Conservation (phyloP, 2,888 invertebrate species). For the Tipula vernalis region DNA sequence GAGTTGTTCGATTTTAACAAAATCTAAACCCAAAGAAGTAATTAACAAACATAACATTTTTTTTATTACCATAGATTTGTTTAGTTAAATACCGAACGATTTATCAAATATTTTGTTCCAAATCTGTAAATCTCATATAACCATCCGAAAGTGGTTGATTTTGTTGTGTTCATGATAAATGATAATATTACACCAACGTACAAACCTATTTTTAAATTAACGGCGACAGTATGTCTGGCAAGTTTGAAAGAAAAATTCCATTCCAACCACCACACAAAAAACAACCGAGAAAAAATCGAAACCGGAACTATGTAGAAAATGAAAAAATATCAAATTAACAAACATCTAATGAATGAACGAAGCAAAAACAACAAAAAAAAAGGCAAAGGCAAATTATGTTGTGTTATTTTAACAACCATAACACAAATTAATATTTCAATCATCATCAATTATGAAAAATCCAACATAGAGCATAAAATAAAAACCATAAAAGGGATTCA, state of each 20-base stretch:
- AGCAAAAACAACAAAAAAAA: background rate
- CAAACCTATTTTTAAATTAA: background rate
- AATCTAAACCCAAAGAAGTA: too few species aligned
- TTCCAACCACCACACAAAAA: background rate
- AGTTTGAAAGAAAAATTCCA: background rate
- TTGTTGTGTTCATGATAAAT: background rate
- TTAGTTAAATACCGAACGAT: background rate
- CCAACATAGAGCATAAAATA: background rate
- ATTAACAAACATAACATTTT: too few species aligned
- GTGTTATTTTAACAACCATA: background rate
- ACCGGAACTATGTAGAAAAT: background rate
- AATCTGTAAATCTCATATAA: background rate
- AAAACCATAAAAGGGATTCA: background rate
- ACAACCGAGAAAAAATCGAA: background rate
- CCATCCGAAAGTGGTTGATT: background rate
- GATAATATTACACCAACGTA: background rate
- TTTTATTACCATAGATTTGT: too few species aligned
- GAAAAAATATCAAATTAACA: background rate
- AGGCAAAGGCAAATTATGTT: background rate
- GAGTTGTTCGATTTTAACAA: too few species aligned
- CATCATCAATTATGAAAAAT: slow-evolving; percentile 6
- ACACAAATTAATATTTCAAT: slow-evolving; percentile 1
- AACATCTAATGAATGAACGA: background rate
- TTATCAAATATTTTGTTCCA: background rate
- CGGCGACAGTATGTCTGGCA: background rate